Evolutionary conservation across 2,113 vertebrate species (phyloP), one percentile per base, ranked within the genome.

Genomic region (Cavia porcellus): DNA sequence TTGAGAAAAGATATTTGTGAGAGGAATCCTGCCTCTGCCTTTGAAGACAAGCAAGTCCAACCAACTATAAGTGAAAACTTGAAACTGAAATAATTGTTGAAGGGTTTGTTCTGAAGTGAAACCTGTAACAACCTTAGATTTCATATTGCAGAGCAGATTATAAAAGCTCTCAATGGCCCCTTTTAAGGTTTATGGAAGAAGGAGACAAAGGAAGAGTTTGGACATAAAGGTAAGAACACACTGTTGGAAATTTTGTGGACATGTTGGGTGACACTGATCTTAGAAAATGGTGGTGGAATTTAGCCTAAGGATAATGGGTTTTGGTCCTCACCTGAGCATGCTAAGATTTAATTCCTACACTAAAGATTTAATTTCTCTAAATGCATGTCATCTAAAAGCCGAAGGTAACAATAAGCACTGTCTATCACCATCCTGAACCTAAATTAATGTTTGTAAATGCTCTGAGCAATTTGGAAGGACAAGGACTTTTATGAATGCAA

Each of bases 61-160:
- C 38, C 4, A 74, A 64, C 1, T 19, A 11, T 62, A 80, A 91
- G 22, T 50, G 89, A 28, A 97, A 91, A 72, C 38, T 32, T n/a
- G 22, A 92, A 35, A 86, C 72, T 38, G 90, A 83, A 85, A 25
- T 83, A 38, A 89, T 72, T 42, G 22, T 52, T 42, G 22, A 86
- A 83, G n/a, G 12, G 15, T 84, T 96, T 96, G 30, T 89, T 92
- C 57, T 86, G 77, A 90, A 64, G 55, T 95, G 90, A 93, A 92
- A 66, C 19, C 57, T 45, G 0, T 64, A 47, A 92, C 19, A 92
- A 87, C 75, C 57, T 87, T 97, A 93, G 42, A 91, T 89, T 92
- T 95, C 45, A 55, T 70, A 28, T 79, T 55, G 45, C 20, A 64
- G 61, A 20, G 55, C 38, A 87, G 61, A 89, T 86, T 75, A 32